Evolutionary conservation across 2,797 vertebrate genomes (phyloP).

Genomic region (Sebastes vulpes): DNA sequence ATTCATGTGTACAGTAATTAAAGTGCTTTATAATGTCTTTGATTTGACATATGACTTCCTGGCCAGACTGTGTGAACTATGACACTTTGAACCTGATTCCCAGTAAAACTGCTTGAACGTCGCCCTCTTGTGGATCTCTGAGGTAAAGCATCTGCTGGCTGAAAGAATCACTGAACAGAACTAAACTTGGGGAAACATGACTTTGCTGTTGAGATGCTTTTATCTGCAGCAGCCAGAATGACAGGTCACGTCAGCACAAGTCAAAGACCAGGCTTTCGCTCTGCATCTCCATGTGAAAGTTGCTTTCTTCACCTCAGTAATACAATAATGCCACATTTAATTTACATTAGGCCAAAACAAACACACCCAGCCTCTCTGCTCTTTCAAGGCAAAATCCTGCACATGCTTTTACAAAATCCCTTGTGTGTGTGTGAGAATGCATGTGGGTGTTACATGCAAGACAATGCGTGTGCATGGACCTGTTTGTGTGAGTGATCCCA

Average conservation of each 20-base stretch:
- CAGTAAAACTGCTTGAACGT: constrained; percentile 1
- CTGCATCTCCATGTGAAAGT: constrained; percentile 22
- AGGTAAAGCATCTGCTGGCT: neutral
- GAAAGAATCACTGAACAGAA: neutral
- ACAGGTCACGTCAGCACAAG: constrained; percentile 8
- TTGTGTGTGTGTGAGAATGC: neutral
- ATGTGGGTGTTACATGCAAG: neutral
- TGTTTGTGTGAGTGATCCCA: neutral
- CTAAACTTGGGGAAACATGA: neutral
- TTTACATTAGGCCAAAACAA: constrained; percentile 33
- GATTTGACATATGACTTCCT: neutral
- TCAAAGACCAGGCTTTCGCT: neutral
- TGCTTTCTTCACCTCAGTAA: constrained; percentile 21
- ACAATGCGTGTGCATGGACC: neutral
- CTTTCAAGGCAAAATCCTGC: constrained; percentile 7
- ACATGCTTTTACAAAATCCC: constrained; percentile 13
- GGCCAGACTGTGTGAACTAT: neutral
- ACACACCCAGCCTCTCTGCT: constrained; percentile 1
- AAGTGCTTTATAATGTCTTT: neutral
- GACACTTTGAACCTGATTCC: neutral
- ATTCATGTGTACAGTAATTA: neutral
- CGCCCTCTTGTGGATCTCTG: constrained; percentile 57
- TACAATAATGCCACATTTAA: constrained; percentile 15
- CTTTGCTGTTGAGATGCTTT: neutral
- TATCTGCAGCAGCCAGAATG: neutral